These are phyloP conservation scores for Chaenogobius annularis DNA, from an alignment of 2,113 vertebrate species.

Conservation along the genomic window DNA sequence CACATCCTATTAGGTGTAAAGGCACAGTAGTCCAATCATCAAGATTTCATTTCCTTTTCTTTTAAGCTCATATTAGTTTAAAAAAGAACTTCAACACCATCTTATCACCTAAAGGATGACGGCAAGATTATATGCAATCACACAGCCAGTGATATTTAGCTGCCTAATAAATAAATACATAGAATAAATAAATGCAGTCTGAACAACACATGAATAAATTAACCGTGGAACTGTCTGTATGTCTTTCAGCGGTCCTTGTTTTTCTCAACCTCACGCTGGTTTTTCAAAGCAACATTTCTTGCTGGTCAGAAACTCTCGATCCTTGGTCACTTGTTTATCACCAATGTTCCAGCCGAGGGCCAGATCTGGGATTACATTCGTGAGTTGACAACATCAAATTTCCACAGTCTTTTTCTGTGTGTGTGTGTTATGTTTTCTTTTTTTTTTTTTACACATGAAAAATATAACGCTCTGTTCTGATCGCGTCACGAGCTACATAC, in stretches of 20 bases:
- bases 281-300: constrained; percentile 28
- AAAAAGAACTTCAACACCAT: constrained; percentile 52
- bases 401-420: constrained; percentile 19
- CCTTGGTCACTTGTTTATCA: constrained; percentile 7
- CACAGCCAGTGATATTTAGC: constrained; percentile 61
- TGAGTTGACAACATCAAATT: constrained; percentile 50
- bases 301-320: constrained; percentile 19
- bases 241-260: constrained; percentile 47
- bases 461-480: constrained; percentile 33
- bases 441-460: constrained; percentile 23
- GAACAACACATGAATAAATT: constrained; percentile 76
- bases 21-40: constrained; percentile 77
- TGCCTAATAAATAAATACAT: constrained; percentile 77
- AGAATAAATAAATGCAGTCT: constrained; percentile 76
- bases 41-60: constrained; percentile 38
- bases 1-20: constrained; percentile 75
- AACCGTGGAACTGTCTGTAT: constrained; percentile 50
- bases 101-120: constrained; percentile 22
- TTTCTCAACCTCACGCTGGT: constrained; percentile 29
- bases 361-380: constrained; percentile 61
- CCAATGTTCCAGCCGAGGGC: constrained; percentile 19
- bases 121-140: constrained; percentile 43
- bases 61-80: constrained; percentile 29
- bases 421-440: neutral
- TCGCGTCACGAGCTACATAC: constrained; percentile 27